Conservation (phyloP, 2,888 invertebrate genomes). For the Luperina nickerlii region DNA sequence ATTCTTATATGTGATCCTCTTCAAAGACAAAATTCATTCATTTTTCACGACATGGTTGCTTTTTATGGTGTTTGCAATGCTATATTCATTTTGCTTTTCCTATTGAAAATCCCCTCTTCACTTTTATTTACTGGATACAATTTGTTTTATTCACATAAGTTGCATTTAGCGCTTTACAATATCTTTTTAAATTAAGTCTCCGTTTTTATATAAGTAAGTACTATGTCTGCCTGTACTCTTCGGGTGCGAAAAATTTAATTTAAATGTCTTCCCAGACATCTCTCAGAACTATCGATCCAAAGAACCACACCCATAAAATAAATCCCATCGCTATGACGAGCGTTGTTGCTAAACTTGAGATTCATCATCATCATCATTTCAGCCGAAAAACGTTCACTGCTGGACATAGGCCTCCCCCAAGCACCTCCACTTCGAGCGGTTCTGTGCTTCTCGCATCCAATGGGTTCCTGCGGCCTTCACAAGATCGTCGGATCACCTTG, state of each 20-base stretch:
- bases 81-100: neutral
- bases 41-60: neutral
- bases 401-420: too few species aligned
- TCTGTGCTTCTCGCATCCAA: too few species aligned
- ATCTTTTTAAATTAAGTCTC: neutral
- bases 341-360: neutral
- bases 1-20: slow-evolving; percentile 60
- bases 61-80: neutral
- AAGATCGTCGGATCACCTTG: too few species aligned
- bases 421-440: too few species aligned
- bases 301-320: neutral
- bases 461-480: too few species aligned
- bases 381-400: too few species aligned
- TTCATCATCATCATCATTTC: too few species aligned
- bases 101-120: neutral
- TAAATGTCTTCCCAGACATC: neutral
- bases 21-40: slow-evolving; percentile 56
- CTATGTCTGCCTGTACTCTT: neutral
- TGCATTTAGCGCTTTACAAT: too few species aligned
- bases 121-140: neutral
- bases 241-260: neutral
- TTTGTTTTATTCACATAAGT: too few species aligned
- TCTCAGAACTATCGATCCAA: neutral
- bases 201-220: too few species aligned
- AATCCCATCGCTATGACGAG: neutral